Base-by-base conservation (phyloP, 2,113 vertebrate species). In the Pangasianodon gigas region DNA sequence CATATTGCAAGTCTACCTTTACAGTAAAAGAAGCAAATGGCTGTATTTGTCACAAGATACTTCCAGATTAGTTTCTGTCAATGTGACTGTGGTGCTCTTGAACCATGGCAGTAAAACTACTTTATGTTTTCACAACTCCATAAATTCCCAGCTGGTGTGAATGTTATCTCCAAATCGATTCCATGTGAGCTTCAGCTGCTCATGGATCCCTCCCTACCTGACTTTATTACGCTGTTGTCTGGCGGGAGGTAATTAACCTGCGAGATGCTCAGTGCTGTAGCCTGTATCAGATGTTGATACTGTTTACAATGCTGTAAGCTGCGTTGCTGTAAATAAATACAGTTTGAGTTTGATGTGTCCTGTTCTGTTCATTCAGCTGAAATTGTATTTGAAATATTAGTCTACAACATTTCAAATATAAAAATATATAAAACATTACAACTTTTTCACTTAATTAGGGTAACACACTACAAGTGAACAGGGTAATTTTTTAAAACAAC, bases 141-240 rank as follows among this genome's bases (percentile, higher is more conserved):
- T 95, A 94, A 94, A 96, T 89, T 93, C 93, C 87, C 52, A n/a
- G 26, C 82, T 91, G 89, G 91, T 92, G 92, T 94, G 92, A 95
- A 94, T 92, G 93, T 94, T 91, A 91, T 93, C 92, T 91, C 83
- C 75, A 46, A 89, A 95, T 94, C 77, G 94, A 96, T 95, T 91
- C 83, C 88, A 83, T 91, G 92, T 93, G 90, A 81, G 91, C 86
- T 88, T 91, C 90, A 87, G 89, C 89, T 92, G 93, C 94, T 89
- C 92, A 95, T 95, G 84, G 26, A 82, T 62, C 77, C 51, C 67
- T 88, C 90, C 41, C 85, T 91, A 90, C 85, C 85, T 90, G 90
- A 91, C 89, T 93, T 94, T 93, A 95, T 94, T 93, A 89, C 86
- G 51, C 84, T 79, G 74, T 90, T 91, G 91, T 93, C 87, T 91